phyloP scores from a whole-genome alignment of 64 coral and sea anemone species.

The Actinia equina region DNA sequence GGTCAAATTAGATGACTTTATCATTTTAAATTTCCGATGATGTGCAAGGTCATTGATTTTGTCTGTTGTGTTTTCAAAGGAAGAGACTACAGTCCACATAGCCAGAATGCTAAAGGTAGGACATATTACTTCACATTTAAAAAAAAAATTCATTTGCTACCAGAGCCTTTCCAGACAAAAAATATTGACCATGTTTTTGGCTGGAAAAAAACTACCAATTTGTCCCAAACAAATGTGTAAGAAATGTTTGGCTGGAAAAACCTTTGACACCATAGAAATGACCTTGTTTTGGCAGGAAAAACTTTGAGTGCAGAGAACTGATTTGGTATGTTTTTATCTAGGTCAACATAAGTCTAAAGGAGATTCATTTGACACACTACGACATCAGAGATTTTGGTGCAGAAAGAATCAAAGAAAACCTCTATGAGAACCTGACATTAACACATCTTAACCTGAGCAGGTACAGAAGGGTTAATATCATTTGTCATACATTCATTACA shows the following conservation, averaged over 20 bases:
- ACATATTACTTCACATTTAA: neutral
- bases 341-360: constrained; percentile 72
- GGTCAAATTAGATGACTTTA: no score
- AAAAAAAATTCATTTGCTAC: no score
- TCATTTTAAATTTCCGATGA: no score
- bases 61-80: constrained; percentile 34
- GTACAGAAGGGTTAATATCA: constrained; percentile 7
- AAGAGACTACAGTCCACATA: constrained; percentile 80
- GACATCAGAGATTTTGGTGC: constrained; percentile 95
- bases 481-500: no score
- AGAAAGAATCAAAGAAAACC: constrained; percentile 73
- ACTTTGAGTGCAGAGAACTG: neutral
- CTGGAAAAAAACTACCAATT: no score
- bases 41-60: neutral
- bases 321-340: neutral
- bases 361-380: constrained; percentile 68
- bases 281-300: neutral
- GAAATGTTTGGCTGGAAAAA: no score
- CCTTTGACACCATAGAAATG: no score
- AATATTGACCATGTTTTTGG: no score
- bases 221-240: no score
- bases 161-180: no score
- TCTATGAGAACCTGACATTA: constrained; percentile 57
- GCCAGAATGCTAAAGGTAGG: constrained; percentile 82
- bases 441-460: constrained; percentile 87